A percentile compares a stretch with the other conserved stretches of the same genome.
These are phyloP conservation scores for Drosophila maculinotata DNA, from an alignment of 2,888 invertebrate genomes.

Conservation along the genomic window DNA sequence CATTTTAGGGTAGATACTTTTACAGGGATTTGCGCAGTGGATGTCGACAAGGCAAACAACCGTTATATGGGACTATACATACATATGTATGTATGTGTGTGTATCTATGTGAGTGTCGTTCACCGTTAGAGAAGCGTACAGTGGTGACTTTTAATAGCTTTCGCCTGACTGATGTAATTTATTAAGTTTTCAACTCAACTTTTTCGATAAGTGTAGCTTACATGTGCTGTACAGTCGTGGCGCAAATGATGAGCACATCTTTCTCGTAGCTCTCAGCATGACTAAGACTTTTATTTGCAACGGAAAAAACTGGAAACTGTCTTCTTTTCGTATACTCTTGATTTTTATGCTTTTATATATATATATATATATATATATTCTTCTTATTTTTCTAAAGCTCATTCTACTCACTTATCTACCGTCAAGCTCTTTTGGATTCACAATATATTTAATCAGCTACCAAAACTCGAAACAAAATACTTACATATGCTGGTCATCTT, in stretches of 20 bases:
- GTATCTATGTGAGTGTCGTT: conserved; percentile 31
- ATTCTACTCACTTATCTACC: too few species aligned
- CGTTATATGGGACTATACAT: conserved; percentile 38
- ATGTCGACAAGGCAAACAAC: conserved; percentile 66
- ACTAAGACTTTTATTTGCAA: too few species aligned
- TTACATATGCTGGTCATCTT: neutral
- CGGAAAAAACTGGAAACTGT: too few species aligned
- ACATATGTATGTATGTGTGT: conserved; percentile 11
- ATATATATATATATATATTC: neutral
- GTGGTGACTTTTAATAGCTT: conserved; percentile 72
- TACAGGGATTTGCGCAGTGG: conserved; percentile 84
- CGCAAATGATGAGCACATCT: conserved; percentile 4
- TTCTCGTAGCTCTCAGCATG: too few species aligned
- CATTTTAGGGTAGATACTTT: conserved; percentile 84
- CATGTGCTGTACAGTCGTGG: conserved; percentile 45
- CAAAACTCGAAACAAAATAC: neutral
- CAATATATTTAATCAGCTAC: too few species aligned
- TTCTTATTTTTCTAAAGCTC: neutral
- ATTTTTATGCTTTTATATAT: neutral
- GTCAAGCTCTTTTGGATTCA: too few species aligned
- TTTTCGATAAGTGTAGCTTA: conserved; percentile 47
- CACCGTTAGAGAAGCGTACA: conserved; percentile 63
- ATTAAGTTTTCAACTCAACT: conserved; percentile 5
- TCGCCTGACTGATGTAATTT: conserved; percentile 19
- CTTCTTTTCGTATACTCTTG: neutral